Percentiles rank a stretch among this genome's conserved stretches.
Conservation (phyloP, 2,888 invertebrate genomes). For the Polydrusus cervinus region DNA sequence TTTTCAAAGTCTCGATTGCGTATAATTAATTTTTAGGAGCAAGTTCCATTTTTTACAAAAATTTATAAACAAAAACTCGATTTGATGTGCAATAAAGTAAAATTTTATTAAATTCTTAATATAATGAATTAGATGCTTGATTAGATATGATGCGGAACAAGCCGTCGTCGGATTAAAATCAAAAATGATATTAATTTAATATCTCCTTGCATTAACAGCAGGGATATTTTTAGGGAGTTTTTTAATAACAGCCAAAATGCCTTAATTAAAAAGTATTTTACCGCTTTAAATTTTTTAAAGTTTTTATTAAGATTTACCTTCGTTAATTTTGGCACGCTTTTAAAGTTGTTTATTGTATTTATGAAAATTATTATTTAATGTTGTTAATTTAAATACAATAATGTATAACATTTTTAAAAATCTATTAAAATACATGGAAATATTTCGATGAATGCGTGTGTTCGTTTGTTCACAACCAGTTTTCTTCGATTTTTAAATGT, state of each 20-base stretch:
- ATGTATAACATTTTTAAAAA: too few species aligned
- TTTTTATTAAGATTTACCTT: neutral
- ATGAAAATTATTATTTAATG: neutral
- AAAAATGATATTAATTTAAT: constrained; percentile 43
- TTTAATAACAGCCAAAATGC: constrained; percentile 27
- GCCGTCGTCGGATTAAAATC: constrained; percentile 32
- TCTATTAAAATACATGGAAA: too few species aligned
- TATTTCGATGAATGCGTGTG: too few species aligned
- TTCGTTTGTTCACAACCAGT: too few species aligned
- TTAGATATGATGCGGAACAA: constrained; percentile 30
- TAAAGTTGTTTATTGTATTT: neutral
- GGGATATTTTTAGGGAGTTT: constrained; percentile 27
- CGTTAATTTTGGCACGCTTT: neutral
- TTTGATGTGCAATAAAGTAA: constrained; percentile 13
- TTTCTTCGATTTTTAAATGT: too few species aligned
- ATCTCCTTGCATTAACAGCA: constrained; percentile 34
- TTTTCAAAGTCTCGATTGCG: too few species aligned
- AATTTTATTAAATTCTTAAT: constrained; percentile 41
- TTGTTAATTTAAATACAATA: neutral
- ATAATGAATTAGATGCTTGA: constrained; percentile 43
- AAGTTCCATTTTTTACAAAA: neutral
- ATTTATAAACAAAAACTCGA: neutral
- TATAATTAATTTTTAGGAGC: too few species aligned
- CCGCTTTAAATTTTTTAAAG: constrained; percentile 7
- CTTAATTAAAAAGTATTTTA: constrained; percentile 40